Evolutionary conservation across 2,113 vertebrate species (phyloP).

Genomic region (Typhlomys cinereus): DNA sequence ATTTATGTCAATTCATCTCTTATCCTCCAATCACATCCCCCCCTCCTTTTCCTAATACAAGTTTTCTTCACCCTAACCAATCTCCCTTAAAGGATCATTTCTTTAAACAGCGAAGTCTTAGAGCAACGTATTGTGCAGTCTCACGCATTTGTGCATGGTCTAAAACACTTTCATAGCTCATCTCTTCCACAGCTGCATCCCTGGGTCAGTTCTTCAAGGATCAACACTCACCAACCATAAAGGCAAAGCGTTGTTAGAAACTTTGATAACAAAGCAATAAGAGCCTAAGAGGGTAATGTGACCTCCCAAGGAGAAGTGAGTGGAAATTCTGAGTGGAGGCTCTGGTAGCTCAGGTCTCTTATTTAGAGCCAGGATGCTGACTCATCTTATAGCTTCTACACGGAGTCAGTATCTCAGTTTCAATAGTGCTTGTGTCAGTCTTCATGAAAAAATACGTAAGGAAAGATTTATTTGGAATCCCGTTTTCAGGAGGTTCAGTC

Average conservation of each 20-base stretch:
- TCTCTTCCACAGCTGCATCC: background rate
- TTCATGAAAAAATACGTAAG: too few relatives aligned
- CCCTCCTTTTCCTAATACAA: too few relatives aligned
- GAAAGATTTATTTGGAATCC: too few relatives aligned
- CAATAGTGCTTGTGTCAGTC: too few relatives aligned
- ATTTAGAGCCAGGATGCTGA: background rate
- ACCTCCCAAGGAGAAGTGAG: background rate
- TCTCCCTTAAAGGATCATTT: too few relatives aligned
- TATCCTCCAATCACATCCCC: too few relatives aligned
- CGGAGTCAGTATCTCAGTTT: background rate
- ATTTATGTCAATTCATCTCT: too few relatives aligned
- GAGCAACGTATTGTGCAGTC: too few relatives aligned
- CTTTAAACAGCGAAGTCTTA: too few relatives aligned
- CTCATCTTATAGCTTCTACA: background rate
- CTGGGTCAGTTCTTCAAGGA: background rate
- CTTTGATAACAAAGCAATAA: background rate
- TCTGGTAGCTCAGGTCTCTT: background rate
- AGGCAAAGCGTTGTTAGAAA: background rate
- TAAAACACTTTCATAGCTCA: too few relatives aligned
- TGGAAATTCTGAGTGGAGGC: slow-evolving; percentile 5
- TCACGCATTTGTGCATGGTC: background rate
- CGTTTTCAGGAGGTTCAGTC: too few relatives aligned
- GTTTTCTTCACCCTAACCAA: too few relatives aligned
- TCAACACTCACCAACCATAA: background rate
- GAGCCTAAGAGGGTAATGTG: background rate